Percentiles rank a stretch among this genome's conserved stretches.
phyloP scores from a whole-genome alignment of 2,888 invertebrate genomes.

The Leptarthrus brevirostris region DNA sequence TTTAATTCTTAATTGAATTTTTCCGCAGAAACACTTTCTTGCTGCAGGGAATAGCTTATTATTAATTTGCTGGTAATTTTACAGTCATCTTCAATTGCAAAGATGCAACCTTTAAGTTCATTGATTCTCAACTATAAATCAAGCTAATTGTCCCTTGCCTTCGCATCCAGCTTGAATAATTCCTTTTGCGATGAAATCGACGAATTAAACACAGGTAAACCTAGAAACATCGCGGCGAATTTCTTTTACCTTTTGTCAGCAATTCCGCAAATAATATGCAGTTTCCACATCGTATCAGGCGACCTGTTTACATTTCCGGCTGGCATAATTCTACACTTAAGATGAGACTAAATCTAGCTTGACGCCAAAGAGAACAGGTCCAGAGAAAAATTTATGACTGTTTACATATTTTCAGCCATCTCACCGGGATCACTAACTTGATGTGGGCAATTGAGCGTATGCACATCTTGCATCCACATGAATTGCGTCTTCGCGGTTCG shows the following conservation, averaged over 20 bases:
- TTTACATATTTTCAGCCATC: constrained; percentile 40
- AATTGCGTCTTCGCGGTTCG: not conserved
- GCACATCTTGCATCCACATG: constrained; percentile 39
- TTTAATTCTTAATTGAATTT: not conserved
- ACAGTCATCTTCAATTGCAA: not conserved
- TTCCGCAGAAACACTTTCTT: not conserved
- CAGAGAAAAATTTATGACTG: constrained; percentile 42
- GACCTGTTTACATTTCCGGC: constrained; percentile 45
- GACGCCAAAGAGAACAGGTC: constrained; percentile 39
- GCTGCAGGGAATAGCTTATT: not conserved
- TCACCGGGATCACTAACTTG: constrained; percentile 36
- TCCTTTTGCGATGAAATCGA: not conserved
- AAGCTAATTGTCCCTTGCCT: not conserved
- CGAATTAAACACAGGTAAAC: not conserved
- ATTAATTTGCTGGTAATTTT: not conserved
- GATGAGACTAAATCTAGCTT: constrained; percentile 47
- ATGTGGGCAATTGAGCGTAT: constrained; percentile 39
- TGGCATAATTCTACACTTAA: constrained; percentile 46
- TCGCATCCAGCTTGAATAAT: not conserved
- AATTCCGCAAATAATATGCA: constrained; percentile 43
- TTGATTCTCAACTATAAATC: not conserved
- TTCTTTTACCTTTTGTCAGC: constrained; percentile 19
- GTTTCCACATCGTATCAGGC: constrained; percentile 19
- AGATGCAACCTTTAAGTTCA: not conserved
- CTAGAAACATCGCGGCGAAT: not conserved